Evolutionary conservation across 2,888 invertebrate species (phyloP).

Genomic region (Andrena haemorrhoa): DNA sequence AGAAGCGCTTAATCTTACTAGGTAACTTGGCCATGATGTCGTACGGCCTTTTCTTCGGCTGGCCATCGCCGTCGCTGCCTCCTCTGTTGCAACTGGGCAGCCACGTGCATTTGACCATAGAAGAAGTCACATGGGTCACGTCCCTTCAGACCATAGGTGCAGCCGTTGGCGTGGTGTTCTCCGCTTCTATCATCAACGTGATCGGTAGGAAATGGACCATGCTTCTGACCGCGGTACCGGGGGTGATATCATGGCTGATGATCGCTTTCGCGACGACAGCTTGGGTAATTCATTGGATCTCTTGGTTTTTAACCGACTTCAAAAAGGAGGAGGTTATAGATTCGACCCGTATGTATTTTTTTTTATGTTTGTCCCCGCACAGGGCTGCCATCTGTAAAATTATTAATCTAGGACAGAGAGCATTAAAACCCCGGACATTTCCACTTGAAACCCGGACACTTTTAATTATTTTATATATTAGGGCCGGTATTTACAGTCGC

Average conservation of each 20-base stretch:
- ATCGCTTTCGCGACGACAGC: constrained; percentile 59
- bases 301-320: neutral
- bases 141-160: constrained; percentile 53
- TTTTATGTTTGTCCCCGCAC: too few relatives aligned
- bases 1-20: constrained; percentile 12
- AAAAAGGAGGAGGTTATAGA: too few relatives aligned
- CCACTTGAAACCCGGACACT: too few relatives aligned
- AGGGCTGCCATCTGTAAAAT: too few relatives aligned
- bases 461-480: too few relatives aligned
- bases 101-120: constrained; percentile 45
- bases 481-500: too few relatives aligned
- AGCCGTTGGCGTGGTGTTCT: constrained; percentile 30
- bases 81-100: constrained; percentile 23
- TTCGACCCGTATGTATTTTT: too few relatives aligned
- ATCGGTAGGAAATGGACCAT: constrained; percentile 65
- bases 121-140: constrained; percentile 59
- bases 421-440: too few relatives aligned
- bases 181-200: constrained; percentile 45
- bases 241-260: constrained; percentile 56
- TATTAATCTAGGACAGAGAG: too few relatives aligned
- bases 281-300: constrained; percentile 49
- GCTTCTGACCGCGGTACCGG: constrained; percentile 51
- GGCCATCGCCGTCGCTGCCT: constrained; percentile 68
- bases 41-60: constrained; percentile 58
- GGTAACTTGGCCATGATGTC: constrained; percentile 59